Base-by-base conservation (phyloP, 2,888 invertebrate species). In the Campoplex capitator region DNA sequence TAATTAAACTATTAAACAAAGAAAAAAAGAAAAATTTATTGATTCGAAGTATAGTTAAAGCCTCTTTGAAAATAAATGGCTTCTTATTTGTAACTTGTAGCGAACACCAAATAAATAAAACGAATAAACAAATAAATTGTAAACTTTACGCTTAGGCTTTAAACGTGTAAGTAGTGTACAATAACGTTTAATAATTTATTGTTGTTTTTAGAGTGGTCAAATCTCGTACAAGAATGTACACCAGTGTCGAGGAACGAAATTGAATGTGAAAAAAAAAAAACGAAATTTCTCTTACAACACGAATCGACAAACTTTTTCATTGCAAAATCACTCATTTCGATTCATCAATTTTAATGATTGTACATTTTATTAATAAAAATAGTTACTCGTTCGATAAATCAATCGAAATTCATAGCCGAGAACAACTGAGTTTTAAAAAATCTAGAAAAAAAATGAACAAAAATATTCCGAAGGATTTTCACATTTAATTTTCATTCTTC, bases 111-210 rank as follows among this genome's bases (percentile, higher is more conserved):
- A 94, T 91, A 89, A 32, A 62, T 62, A 13, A 32, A 62, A 28
- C 16, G 32, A 32, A 62, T 16, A 32, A 62, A 62, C 4, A 32
- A 62, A 32, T 91, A 90, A 88, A 79, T 76, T 85, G 45, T 84
- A 88, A 88, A 86, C 85, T 81, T 18, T 82, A 73, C 76, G 45
- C 78, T 82, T 91, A 91, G 81, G 89, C 80, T 90, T 54, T 58
- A n/a, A 91, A 90, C 89, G 85, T 93, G 92, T 93, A 93, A 92
- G 91, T 94, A 93, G 93, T 93, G 93, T 94, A 93, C 89, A 89
- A 93, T 93, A 93, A 92, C 88, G 84, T 87, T 90, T 92, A 93
- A 90, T 92, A 92, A 93, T 92, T 93, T 93, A 93, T 93, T 93
- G 85, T 88, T 65, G 82, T 84, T 85, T 86, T 73, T 88, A 88